Evolutionary conservation across 2,888 invertebrate species (phyloP), one percentile per base, ranked within the genome.

Genomic region (Ypsolopha sequella): DNA sequence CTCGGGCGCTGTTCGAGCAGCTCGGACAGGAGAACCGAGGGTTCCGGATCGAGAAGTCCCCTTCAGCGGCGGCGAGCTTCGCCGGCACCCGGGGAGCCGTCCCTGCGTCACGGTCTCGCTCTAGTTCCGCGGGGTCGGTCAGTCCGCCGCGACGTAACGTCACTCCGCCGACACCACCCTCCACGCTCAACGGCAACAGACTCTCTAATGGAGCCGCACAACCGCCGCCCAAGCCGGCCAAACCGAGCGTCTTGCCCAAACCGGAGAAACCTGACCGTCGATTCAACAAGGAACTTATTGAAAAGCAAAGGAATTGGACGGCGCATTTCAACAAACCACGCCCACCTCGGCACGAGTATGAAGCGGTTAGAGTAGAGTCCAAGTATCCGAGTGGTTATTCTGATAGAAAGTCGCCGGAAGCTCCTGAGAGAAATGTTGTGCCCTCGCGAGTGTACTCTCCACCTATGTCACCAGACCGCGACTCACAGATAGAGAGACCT

Each of bases 251-350:
- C 54, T 84, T 90, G 61, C 89, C 90, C 10, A 94, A 93, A 71
- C 94, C 94, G 0, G 94, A 95, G 64, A 94, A 95, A 74, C 94
- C 95, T 3, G 95, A 95, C 70, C 87, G 94, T 52, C 92, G 93
- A 65, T 92, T 94, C 63, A 94, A 94, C 56, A 93, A 95, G 60
- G 95, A 96, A 73, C 85, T 95, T 52, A 96, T 96, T 60, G 95
- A 95, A 76, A 95, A 95, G 66, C 96, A 95, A 70, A 92, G 93
- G 69, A 96, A 96, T 80, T 96, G 95, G 96, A 95, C 95, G 36
- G 93, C 95, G 55, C 95, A 95, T 78, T 96, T 95, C 73, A 93
- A 93, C 54, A 95, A 94, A 84, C 89, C 92, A 50, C 90, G 92
- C 59, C 88, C 91, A 47, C 46, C 69, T 53, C 75, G 80, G 55